Evolutionary conservation across 2,797 vertebrate genomes (phyloP).

Genomic region (Arrhamphus sclerolepis): DNA sequence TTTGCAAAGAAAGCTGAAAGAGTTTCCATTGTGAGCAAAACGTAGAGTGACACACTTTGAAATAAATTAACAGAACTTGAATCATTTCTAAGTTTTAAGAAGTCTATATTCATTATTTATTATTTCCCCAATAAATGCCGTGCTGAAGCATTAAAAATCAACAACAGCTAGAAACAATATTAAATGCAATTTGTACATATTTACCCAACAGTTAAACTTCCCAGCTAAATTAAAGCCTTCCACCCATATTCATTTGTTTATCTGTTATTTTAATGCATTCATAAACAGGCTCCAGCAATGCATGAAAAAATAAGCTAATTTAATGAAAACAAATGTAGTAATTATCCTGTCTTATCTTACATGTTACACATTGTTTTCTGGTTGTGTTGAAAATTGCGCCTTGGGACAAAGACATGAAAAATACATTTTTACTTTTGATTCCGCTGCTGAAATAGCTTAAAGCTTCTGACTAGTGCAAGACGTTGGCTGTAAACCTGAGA

Average conservation of each 20-base stretch:
- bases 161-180: not conserved
- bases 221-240: constrained; percentile 26
- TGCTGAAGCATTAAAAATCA: constrained; percentile 25
- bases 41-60: constrained; percentile 20
- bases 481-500: constrained; percentile 57
- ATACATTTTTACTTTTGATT: constrained; percentile 45
- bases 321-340: constrained; percentile 57
- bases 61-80: constrained; percentile 37
- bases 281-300: constrained; percentile 15
- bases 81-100: constrained; percentile 27
- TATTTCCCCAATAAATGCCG: not conserved
- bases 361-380: constrained; percentile 47
- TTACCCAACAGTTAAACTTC: constrained; percentile 6
- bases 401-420: constrained; percentile 54
- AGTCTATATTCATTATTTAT: constrained; percentile 15
- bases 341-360: constrained; percentile 59
- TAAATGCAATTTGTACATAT: constrained; percentile 22
- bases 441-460: constrained; percentile 55
- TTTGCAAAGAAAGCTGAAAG: constrained; percentile 22
- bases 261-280: constrained; percentile 28
- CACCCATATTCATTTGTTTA: constrained; percentile 24
- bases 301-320: constrained; percentile 37
- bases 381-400: constrained; percentile 45
- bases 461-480: constrained; percentile 63
- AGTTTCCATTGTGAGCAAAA: constrained; percentile 3